These are phyloP conservation scores for Ambastaia sidthimunki DNA, from an alignment of 2,797 vertebrate genomes.

Conservation along the genomic window DNA sequence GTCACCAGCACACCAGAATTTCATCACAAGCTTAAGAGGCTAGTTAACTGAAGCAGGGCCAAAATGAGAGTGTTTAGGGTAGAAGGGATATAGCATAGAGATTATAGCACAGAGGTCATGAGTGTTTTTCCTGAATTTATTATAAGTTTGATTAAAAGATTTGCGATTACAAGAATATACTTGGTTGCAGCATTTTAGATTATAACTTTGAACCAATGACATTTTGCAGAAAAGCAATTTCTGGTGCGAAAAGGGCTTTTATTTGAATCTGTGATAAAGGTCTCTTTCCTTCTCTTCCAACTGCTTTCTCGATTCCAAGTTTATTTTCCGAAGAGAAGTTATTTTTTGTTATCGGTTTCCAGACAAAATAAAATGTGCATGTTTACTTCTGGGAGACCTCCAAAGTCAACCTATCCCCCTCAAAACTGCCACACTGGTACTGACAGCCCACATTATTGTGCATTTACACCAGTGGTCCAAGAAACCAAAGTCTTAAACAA, in stretches of 20 bases:
- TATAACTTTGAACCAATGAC: not conserved
- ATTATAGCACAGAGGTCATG: not conserved
- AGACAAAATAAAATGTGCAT: slow-evolving; percentile 44
- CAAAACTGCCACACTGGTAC: slow-evolving; percentile 11
- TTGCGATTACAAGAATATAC: not conserved
- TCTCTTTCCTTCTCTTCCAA: not conserved
- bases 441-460: slow-evolving; percentile 25
- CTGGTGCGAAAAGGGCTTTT: not conserved
- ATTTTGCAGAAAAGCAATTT: slow-evolving; percentile 9
- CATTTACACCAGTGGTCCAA: not conserved
- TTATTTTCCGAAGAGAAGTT: slow-evolving; percentile 35
- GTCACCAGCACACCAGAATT: slow-evolving; percentile 10
- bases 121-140: not conserved
- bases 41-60: slow-evolving; percentile 22
- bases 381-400: slow-evolving; percentile 35
- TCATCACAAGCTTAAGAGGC: slow-evolving; percentile 32
- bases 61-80: slow-evolving; percentile 8
- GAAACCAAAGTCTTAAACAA: not conserved
- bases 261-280: not conserved
- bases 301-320: slow-evolving; percentile 29
- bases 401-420: slow-evolving; percentile 22
- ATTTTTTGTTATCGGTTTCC: slow-evolving; percentile 41
- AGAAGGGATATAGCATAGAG: slow-evolving; percentile 7
- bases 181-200: not conserved
- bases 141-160: not conserved